Base-by-base conservation (phyloP, 2,888 invertebrate genomes). In the Dioctria rufipes region DNA sequence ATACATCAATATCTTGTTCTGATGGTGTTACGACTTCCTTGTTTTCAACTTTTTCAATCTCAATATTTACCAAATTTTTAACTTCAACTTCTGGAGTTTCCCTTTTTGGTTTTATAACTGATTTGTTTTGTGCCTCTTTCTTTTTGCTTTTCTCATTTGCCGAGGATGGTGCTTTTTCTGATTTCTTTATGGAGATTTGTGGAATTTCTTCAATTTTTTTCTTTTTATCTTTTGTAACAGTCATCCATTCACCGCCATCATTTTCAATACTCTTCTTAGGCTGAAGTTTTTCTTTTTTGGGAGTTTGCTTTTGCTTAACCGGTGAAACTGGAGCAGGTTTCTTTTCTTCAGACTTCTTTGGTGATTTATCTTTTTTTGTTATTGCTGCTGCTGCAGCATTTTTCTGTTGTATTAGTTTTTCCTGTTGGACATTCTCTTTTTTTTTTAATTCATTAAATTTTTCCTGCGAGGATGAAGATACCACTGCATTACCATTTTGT, bases 201-300 rank as follows among this genome's bases (percentile, higher is more conserved):
- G 5, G 46, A 4, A 25, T 39, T 51, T 66, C 65, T 13, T 78
- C 78, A 8, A 25, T 5, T 25, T 78, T 78, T 13, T 78, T 78
- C 43, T 66, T 78, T 40, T 63, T 65, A 66, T 78, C 78, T 54
- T 65, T 78, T 42, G 65, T 78, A n/a, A 78, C 78, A 13, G 66
- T 78, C 66, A 66, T 78, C 78, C 78, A 78, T 66, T 66, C 78
- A 66, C 78, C 78, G 25, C 25, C 25, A 42, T 66, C 78, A 11
- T 11, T 11, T n/a, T 46, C 78, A 77, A 39, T 37, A 13, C 13
- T 42, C 11, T 63, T 58, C 9, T n/a, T 58, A 40, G 40, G 5
- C 4, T 54, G 54, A 4, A 4, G n/a, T 61, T 75, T 37, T 49
- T 51, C 39, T 43, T 77, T 77, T 63, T 77, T 54, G 8, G 43